phyloP scores from a whole-genome alignment of 2,888 invertebrate species.

The Mesochorus sp. region DNA sequence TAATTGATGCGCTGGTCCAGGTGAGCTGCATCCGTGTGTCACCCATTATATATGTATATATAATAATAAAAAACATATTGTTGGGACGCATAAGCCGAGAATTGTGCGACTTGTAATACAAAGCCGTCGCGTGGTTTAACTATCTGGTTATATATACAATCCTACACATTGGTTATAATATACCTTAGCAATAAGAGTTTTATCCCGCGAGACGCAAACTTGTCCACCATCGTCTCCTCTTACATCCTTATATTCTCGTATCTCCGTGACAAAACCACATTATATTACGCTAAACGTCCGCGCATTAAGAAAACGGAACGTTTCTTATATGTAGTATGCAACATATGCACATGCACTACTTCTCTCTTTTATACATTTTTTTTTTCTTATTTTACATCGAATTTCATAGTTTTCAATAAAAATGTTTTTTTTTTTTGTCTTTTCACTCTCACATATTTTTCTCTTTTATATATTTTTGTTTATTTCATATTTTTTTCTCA shows the following conservation, averaged over 20 bases:
- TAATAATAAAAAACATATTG: not conserved
- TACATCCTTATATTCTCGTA: slow-evolving; percentile 50
- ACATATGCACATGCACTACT: no score
- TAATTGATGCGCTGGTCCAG: slow-evolving; percentile 58
- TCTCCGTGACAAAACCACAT: slow-evolving; percentile 56
- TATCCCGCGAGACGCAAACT: slow-evolving; percentile 41
- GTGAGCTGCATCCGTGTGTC: slow-evolving; percentile 21
- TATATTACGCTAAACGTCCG: slow-evolving; percentile 51
- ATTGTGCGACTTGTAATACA: slow-evolving; percentile 42
- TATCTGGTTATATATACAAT: not conserved
- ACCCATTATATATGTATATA: slow-evolving; percentile 1
- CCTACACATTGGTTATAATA: slow-evolving; percentile 29
- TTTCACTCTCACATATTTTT: no score
- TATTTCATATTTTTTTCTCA: no score
- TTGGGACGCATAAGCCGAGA: slow-evolving; percentile 24
- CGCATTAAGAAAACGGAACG: slow-evolving; percentile 37
- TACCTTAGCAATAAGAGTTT: slow-evolving; percentile 39
- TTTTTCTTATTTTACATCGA: no score
- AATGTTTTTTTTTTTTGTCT: no score
- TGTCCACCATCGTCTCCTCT: slow-evolving; percentile 49
- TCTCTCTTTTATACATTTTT: no score
- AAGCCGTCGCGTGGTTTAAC: slow-evolving; percentile 53
- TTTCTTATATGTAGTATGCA: not conserved
- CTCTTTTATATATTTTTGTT: no score
- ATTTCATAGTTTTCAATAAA: no score